Evolutionary conservation across 2,113 vertebrate genomes (phyloP), one percentile per base, ranked within the genome.

Genomic region (Dissostichus mawsoni): DNA sequence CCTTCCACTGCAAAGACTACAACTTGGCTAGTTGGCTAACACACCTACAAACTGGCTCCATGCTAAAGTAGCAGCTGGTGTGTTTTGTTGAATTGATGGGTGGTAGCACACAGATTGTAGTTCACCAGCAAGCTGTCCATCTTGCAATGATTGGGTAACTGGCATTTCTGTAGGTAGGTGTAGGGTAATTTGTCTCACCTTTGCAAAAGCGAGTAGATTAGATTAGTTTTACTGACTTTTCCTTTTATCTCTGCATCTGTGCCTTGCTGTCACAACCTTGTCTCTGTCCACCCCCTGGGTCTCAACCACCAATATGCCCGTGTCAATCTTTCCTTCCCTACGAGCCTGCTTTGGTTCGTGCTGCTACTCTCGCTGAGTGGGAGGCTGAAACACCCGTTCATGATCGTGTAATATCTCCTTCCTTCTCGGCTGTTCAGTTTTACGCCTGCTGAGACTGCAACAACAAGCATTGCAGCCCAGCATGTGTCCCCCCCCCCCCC

Each of bases 361-460:
- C 72, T 72, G 67, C 74, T 82, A 13, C 6, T 50, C 58, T 71
- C 62, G 20, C 69, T 8, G 58, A 81, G 65, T 61, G 48, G 57
- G 52, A 71, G 64, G 76, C 50, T 74, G 62, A 62, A 76, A 80
- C 69, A 85, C 53, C 58, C 25, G 20, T 11, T 58, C 65, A 45
- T 76, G 41, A 69, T 74, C 81, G 70, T 59, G 47, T 74, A 73
- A 78, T 70, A 80, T 69, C 69, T 51, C 81, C 80, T 44, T 45
- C 72, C 71, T 55, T 62, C 66, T 80, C 72, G 6, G 18, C 65
- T 76, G 82, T 68, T 82, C 70, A 69, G 61, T 57, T 56, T 80
- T 75, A 73, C 76, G 47, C 82, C 79, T 87, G 74, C 76, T 77
- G 86, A 74, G 83, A 84, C 69, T 56, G 62, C 69, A 82, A 70